Evolutionary conservation across 2,888 invertebrate species (phyloP).

Genomic region (Stegophylla sp.): DNA sequence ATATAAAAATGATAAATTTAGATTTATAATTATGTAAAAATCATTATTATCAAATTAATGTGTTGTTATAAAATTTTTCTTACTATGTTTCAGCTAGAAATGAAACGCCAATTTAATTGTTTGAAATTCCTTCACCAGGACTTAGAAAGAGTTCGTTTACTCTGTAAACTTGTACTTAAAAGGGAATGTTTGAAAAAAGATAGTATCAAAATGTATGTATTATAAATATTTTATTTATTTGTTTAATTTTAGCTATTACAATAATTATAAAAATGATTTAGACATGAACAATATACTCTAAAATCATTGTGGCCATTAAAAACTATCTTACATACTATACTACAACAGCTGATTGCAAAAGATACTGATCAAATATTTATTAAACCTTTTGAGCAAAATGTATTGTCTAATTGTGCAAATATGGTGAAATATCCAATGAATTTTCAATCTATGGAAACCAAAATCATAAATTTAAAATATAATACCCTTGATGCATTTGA

Average conservation of each 20-base stretch:
- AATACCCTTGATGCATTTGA: constrained; percentile 79
- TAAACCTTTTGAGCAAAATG: constrained; percentile 87
- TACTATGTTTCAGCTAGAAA: constrained; percentile 68
- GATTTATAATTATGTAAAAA: too few relatives aligned
- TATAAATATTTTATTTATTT: neutral
- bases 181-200: constrained; percentile 94
- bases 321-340: constrained; percentile 77
- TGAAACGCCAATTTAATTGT: constrained; percentile 87
- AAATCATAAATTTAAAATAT: constrained; percentile 75
- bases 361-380: constrained; percentile 89
- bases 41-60: too few relatives aligned
- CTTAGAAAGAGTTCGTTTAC: constrained; percentile 86
- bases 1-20: too few relatives aligned
- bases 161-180: constrained; percentile 94
- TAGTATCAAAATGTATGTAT: constrained; percentile 73
- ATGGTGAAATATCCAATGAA: constrained; percentile 89
- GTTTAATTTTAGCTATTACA: neutral
- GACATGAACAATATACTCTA: constrained; percentile 59
- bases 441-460: constrained; percentile 83
- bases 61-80: neutral
- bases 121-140: constrained; percentile 94
- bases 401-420: constrained; percentile 67
- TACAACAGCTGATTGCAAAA: constrained; percentile 78
- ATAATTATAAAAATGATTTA: constrained; percentile 3
- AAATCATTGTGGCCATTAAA: constrained; percentile 80